These are phyloP conservation scores for Drosophila persimilis DNA, from an alignment of 1,140 invertebrate species.

Conservation along the genomic window DNA sequence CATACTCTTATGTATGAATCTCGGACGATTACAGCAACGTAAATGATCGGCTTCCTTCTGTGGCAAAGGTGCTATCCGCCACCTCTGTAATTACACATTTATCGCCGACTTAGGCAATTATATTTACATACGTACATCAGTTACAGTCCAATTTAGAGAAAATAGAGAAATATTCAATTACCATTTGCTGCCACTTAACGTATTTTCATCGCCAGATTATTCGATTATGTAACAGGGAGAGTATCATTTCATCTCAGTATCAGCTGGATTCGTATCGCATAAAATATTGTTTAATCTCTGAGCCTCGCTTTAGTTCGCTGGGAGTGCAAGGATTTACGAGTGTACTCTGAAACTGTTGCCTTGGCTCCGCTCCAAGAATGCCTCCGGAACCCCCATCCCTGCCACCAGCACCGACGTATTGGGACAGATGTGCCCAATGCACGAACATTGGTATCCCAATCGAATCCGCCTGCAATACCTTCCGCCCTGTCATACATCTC, in stretches of 20 bases:
- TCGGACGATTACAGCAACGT: conserved; percentile 8
- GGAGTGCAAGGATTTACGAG: conserved; percentile 48
- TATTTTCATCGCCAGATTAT: conserved; percentile 12
- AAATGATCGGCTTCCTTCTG: conserved; percentile 18
- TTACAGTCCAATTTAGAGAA: conserved; percentile 10
- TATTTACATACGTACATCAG: conserved; percentile 16
- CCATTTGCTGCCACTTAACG: background rate
- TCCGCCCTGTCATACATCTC: conserved; percentile 9
- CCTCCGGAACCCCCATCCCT: conserved; percentile 11
- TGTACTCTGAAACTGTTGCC: conserved; percentile 23
- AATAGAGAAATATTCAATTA: conserved; percentile 19
- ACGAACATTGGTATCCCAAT: no score
- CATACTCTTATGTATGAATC: no score
- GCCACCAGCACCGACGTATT: conserved; percentile 9
- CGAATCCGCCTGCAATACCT: conserved; percentile 26
- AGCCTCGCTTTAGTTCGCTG: conserved; percentile 22
- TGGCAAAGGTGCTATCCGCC: conserved; percentile 7
- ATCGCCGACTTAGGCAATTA: conserved; percentile 29
- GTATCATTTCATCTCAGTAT: background rate
- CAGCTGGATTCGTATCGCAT: conserved; percentile 49
- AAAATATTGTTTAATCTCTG: conserved; percentile 54
- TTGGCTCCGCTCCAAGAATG: conserved; percentile 32
- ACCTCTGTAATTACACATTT: conserved; percentile 25
- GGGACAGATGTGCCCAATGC: conserved; percentile 49
- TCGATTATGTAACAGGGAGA: conserved; percentile 17